Evolutionary conservation across 2,113 vertebrate genomes (phyloP).

Genomic region (Pristiophorus japonicus): DNA sequence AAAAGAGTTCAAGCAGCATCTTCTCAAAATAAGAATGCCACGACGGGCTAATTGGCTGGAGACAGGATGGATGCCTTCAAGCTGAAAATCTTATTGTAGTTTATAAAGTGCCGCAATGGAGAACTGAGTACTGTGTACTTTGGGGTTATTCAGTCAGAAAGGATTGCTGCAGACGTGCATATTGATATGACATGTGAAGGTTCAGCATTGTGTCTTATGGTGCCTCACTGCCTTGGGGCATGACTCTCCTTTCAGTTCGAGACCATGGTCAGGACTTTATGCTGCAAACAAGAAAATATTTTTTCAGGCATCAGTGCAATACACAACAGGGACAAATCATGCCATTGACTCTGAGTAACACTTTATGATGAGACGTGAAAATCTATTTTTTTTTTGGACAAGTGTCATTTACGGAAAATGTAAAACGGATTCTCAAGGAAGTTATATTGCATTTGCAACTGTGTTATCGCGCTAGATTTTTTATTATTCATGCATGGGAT

Average conservation of each 20-base stretch:
- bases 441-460: not conserved
- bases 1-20: not conserved
- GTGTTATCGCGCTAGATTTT: not conserved
- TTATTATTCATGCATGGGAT: too few relatives aligned
- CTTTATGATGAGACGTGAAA: not conserved
- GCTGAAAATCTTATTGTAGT: slow-evolving; percentile 55
- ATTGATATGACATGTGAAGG: slow-evolving; percentile 58
- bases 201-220: slow-evolving; percentile 41
- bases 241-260: slow-evolving; percentile 44
- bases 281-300: slow-evolving; percentile 48
- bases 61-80: slow-evolving; percentile 55
- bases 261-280: slow-evolving; percentile 47
- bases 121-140: slow-evolving; percentile 63
- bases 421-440: not conserved
- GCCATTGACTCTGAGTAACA: not conserved
- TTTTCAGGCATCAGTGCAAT: slow-evolving; percentile 44
- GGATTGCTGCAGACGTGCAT: slow-evolving; percentile 57
- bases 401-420: not conserved
- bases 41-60: slow-evolving; percentile 43
- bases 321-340: slow-evolving; percentile 50
- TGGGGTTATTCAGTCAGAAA: slow-evolving; percentile 61
- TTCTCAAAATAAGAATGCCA: not conserved
- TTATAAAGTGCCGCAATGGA: slow-evolving; percentile 57
- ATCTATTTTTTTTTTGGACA: not conserved
- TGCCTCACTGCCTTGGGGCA: slow-evolving; percentile 51